phyloP scores from a whole-genome alignment of 2,113 vertebrate genomes.

The Isichthys henryi region DNA sequence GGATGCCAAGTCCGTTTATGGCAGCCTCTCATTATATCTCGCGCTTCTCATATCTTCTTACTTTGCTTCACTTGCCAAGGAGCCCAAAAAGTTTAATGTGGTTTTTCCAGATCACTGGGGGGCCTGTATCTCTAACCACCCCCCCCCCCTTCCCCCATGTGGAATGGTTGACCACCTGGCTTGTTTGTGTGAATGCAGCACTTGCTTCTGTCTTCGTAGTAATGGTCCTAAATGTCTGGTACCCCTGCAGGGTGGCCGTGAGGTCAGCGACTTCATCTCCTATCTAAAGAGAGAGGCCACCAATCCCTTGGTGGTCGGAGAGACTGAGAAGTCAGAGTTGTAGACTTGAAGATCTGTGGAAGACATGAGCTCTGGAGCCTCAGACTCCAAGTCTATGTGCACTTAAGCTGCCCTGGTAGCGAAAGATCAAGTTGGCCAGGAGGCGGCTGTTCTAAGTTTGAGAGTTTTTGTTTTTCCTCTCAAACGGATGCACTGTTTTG shows the following conservation, averaged over 20 bases:
- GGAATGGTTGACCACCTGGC: neutral
- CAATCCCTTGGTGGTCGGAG: slow-evolving; percentile 69
- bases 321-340: slow-evolving; percentile 70
- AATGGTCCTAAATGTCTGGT: neutral
- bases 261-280: slow-evolving; percentile 86
- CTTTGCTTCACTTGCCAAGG: neutral
- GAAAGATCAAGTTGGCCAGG: neutral
- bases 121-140: neutral
- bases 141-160: neutral
- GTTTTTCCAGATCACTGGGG: neutral
- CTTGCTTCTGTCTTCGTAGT: neutral
- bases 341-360: slow-evolving; percentile 42
- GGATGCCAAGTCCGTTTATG: neutral
- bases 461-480: slow-evolving; percentile 21
- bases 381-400: slow-evolving; percentile 6
- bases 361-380: slow-evolving; percentile 18
- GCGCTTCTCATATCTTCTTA: neutral
- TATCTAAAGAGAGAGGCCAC: slow-evolving; percentile 89
- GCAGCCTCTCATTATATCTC: neutral
- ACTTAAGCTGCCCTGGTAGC: slow-evolving; percentile 4
- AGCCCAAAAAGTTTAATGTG: neutral
- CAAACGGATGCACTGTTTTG: slow-evolving; percentile 28
- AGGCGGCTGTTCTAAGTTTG: slow-evolving; percentile 34
- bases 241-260: slow-evolving; percentile 78
- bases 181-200: neutral